phyloP scores from a whole-genome alignment of 2,888 invertebrate species.

The Cosmorhoe ocellata region DNA sequence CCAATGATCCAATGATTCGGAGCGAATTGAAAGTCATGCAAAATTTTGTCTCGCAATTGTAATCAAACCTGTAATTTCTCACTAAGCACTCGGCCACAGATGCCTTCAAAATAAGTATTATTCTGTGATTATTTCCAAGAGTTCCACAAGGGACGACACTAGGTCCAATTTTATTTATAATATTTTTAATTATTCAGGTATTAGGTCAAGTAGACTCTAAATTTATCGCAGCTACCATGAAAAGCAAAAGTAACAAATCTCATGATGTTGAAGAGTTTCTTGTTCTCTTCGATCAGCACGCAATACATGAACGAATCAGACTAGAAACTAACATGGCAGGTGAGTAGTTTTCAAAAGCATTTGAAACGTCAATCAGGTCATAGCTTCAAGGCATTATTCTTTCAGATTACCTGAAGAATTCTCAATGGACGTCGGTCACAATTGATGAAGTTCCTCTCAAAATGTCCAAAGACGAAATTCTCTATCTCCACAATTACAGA shows the following conservation, averaged over 20 bases:
- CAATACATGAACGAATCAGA: constrained; percentile 91
- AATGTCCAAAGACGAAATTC: constrained; percentile 69
- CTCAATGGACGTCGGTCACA: constrained; percentile 58
- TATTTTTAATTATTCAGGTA: constrained; percentile 55
- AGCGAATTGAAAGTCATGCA: too few species aligned
- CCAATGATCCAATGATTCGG: too few species aligned
- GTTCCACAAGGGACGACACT: not conserved
- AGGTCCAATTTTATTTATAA: not conserved
- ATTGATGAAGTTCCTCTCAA: constrained; percentile 55
- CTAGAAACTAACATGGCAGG: constrained; percentile 86
- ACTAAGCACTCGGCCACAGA: not conserved
- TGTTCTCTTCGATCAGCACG: constrained; percentile 93
- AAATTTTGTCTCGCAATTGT: too few species aligned
- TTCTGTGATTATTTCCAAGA: too few species aligned
- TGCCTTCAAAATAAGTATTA: not conserved
- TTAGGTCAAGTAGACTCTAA: constrained; percentile 89
- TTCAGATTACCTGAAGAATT: constrained; percentile 72
- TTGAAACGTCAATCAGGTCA: too few species aligned
- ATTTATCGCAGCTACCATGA: constrained; percentile 83
- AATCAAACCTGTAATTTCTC: too few species aligned
- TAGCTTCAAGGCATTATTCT: not conserved
- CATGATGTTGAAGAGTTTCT: constrained; percentile 72
- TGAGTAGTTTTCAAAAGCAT: constrained; percentile 41
- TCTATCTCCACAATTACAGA: constrained; percentile 78
- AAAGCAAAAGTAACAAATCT: constrained; percentile 38